Evolutionary conservation across 2,888 invertebrate genomes (phyloP).

Genomic region (Rotaria sp.): DNA sequence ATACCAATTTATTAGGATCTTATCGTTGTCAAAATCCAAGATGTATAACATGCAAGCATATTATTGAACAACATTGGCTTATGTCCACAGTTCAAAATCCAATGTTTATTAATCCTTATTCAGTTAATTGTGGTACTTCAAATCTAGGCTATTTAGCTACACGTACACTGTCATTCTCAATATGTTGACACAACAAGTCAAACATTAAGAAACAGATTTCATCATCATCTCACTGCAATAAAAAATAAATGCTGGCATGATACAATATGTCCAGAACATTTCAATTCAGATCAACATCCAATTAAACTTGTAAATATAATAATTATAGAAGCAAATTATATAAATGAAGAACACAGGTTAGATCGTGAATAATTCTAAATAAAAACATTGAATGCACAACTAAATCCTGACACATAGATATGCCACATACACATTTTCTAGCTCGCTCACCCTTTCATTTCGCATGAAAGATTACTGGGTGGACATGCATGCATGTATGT

Average conservation of each 20-base stretch:
- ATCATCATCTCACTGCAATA: neutral
- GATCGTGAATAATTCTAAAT: neutral
- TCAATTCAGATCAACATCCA: neutral
- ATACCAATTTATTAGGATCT: neutral
- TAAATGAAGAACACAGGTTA: neutral
- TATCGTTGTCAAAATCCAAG: neutral
- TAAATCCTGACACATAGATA: too few species aligned
- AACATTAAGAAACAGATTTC: neutral
- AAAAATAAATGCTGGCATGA: neutral
- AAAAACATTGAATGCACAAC: too few species aligned
- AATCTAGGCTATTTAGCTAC: neutral
- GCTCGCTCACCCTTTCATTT: too few species aligned
- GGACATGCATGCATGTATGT: too few species aligned
- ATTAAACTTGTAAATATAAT: neutral
- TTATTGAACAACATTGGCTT: neutral
- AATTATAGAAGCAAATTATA: neutral
- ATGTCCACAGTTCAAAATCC: neutral
- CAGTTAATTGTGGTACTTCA: neutral
- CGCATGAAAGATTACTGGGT: too few species aligned
- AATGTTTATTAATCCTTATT: neutral
- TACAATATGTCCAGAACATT: neutral
- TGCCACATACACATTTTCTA: too few species aligned
- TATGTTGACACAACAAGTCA: neutral
- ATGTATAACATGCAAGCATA: neutral
- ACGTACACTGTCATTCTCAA: neutral